Evolutionary conservation across 2,113 vertebrate genomes (phyloP).

Genomic region (Paracanthobrama guichenoti): DNA sequence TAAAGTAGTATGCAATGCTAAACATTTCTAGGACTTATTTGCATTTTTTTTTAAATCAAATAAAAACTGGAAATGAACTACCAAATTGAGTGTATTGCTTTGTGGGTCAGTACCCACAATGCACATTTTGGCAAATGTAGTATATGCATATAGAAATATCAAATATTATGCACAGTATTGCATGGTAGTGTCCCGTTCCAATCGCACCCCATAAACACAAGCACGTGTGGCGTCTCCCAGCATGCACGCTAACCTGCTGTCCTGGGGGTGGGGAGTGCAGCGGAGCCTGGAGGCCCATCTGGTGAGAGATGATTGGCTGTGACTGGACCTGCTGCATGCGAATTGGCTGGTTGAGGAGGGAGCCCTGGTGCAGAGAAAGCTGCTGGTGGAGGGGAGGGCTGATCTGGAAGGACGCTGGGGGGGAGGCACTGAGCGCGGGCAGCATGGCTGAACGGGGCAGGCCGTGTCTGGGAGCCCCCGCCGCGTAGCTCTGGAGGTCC

Average conservation of each 20-base stretch:
- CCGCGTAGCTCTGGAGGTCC: slow-evolving; percentile 91
- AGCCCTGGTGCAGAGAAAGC: slow-evolving; percentile 91
- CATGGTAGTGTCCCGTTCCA: background rate
- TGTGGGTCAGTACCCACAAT: too few species aligned
- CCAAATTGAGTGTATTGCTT: too few species aligned
- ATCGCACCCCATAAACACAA: background rate
- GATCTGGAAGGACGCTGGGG: slow-evolving; percentile 92
- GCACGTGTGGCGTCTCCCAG: background rate
- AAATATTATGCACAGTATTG: too few species aligned
- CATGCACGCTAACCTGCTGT: slow-evolving; percentile 84
- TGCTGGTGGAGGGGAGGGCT: slow-evolving; percentile 95
- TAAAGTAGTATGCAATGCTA: too few species aligned
- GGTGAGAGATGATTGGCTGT: slow-evolving; percentile 90
- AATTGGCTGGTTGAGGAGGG: slow-evolving; percentile 92
- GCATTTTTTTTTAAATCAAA: too few species aligned
- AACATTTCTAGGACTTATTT: too few species aligned
- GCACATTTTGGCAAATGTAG: too few species aligned
- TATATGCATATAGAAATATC: too few species aligned
- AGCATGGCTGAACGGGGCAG: slow-evolving; percentile 90
- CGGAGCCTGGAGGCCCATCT: slow-evolving; percentile 96
- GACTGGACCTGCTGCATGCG: slow-evolving; percentile 96
- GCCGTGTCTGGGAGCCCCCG: slow-evolving; percentile 84
- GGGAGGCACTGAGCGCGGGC: slow-evolving; percentile 93
- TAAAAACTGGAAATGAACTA: too few species aligned
- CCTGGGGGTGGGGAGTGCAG: slow-evolving; percentile 92